Evolutionary conservation across 2,797 vertebrate species (phyloP).

Genomic region (Trachurus trachurus): DNA sequence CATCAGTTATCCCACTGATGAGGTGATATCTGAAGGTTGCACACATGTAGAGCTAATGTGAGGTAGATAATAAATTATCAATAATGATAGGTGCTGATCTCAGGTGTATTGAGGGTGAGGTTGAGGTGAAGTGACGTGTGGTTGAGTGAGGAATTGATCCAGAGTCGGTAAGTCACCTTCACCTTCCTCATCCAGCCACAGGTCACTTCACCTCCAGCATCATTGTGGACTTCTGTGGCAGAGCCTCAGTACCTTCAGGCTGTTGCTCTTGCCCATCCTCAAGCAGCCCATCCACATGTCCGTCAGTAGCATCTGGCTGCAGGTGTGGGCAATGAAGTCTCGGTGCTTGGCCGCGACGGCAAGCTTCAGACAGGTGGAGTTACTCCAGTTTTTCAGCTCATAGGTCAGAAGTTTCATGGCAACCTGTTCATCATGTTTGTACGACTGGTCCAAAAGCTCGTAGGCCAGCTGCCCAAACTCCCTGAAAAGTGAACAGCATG

Average conservation of each 20-base stretch:
- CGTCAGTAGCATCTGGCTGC: conserved; percentile 97
- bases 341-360: conserved; percentile 96
- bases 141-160: no score
- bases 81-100: no score
- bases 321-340: conserved; percentile 98
- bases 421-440: conserved; percentile 95
- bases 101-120: no score
- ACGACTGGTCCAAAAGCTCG: conserved; percentile 95
- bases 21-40: no score
- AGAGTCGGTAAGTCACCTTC: no score
- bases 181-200: no score
- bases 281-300: conserved; percentile 99
- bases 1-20: no score
- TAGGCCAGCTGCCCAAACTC: conserved; percentile 96
- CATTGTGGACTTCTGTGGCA: no score
- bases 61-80: no score
- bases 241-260: conserved; percentile 88
- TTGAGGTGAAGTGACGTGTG: no score
- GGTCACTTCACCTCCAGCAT: no score
- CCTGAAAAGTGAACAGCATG: conserved; percentile 74
- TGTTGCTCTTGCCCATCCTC: conserved; percentile 94
- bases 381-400: conserved; percentile 97
- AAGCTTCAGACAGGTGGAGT: conserved; percentile 96
- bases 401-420: conserved; percentile 98
- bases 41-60: no score